Conservation (phyloP, 2,797 vertebrate genomes). For the Chromis chromis region DNA sequence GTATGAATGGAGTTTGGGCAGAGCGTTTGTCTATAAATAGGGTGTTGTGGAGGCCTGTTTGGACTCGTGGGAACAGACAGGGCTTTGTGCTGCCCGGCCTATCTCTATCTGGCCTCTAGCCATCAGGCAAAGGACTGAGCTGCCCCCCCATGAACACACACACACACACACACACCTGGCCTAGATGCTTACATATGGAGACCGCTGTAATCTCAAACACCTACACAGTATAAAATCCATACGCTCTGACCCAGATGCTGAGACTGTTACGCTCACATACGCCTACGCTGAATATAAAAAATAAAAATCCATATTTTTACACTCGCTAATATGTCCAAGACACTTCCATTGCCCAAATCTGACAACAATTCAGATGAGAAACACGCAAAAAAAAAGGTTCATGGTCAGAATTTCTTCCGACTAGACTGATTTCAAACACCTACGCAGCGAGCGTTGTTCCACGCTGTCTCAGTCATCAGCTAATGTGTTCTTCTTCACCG, state of each 20-base stretch:
- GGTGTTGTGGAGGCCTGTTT: constrained; percentile 59
- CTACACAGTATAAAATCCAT: constrained; percentile 63
- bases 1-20: constrained; percentile 68
- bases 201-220: constrained; percentile 51
- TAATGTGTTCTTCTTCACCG: constrained; percentile 16
- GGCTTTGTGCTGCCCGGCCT: constrained; percentile 66
- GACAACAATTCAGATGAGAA: constrained; percentile 8
- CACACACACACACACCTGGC: constrained; percentile 30
- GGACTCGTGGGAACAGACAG: constrained; percentile 73
- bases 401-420: constrained; percentile 37
- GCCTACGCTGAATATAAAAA: constrained; percentile 46
- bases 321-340: constrained; percentile 22
- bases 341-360: constrained; percentile 12
- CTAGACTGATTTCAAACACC: constrained; percentile 52
- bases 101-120: constrained; percentile 68
- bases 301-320: constrained; percentile 31
- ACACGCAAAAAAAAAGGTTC: not conserved
- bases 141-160: constrained; percentile 15
- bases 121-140: constrained; percentile 57
- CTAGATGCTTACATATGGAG: constrained; percentile 31
- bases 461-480: constrained; percentile 8
- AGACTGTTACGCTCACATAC: constrained; percentile 25
- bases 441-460: constrained; percentile 14
- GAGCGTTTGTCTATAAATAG: constrained; percentile 72
- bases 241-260: constrained; percentile 60